A percentile compares a stretch with the other conserved stretches of the same genome.
Evolutionary conservation across 2,797 vertebrate genomes (phyloP).

Genomic region (Falco naumanni): DNA sequence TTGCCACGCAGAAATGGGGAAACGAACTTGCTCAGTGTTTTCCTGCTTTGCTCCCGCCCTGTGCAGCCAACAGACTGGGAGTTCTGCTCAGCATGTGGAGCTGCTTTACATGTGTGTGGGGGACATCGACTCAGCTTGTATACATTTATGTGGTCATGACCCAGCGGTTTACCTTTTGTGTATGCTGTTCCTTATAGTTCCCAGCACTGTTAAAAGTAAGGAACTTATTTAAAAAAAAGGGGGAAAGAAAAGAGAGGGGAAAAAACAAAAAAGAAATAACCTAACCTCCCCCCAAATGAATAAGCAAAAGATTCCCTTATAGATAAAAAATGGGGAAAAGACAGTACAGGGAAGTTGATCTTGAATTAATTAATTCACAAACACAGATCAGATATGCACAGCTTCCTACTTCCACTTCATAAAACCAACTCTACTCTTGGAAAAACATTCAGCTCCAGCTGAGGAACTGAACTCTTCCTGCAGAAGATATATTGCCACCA

Average conservation of each 20-base stretch:
- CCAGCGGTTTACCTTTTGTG: neutral
- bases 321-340: conserved; percentile 10
- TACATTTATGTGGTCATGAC: conserved; percentile 8
- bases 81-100: neutral
- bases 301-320: neutral
- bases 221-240: neutral
- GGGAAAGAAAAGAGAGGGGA: fast-evolving
- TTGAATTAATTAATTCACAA: conserved; percentile 48
- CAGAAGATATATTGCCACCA: conserved; percentile 46
- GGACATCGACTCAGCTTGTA: neutral
- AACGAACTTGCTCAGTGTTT: neutral
- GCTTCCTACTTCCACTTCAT: conserved; percentile 11
- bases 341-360: neutral
- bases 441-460: conserved; percentile 16
- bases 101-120: neutral
- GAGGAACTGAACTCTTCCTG: conserved; percentile 15
- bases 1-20: neutral
- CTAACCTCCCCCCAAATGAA: neutral
- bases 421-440: conserved; percentile 11
- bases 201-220: conserved; percentile 1
- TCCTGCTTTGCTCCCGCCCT: neutral
- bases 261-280: neutral
- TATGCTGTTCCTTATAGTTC: conserved; percentile 8
- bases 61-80: neutral
- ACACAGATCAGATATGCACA: conserved; percentile 9